A percentile compares a stretch with the other conserved stretches of the same genome.
Conservation (phyloP, 2,888 invertebrate species). For the Drosophila anomelani region DNA sequence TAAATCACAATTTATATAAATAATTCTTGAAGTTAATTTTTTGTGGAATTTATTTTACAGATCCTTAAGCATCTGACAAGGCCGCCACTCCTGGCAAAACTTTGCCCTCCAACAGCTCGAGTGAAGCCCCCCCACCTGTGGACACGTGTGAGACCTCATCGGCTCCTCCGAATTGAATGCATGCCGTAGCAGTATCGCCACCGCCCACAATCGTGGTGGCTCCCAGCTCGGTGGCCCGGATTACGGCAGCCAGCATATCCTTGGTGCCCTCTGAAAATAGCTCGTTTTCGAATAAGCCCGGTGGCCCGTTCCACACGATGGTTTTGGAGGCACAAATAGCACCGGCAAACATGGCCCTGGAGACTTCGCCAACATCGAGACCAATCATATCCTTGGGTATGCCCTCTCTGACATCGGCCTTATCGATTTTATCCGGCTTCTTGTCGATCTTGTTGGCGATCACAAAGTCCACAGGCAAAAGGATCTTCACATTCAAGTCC, state of each 20-base stretch:
- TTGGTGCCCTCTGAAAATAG: slow-evolving; percentile 96
- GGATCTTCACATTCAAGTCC: slow-evolving; percentile 94
- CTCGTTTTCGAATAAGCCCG: slow-evolving; percentile 98
- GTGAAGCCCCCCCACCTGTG: slow-evolving; percentile 96
- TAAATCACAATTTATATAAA: slow-evolving; percentile 10
- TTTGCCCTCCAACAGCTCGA: slow-evolving; percentile 96
- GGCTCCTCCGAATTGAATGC: slow-evolving; percentile 93
- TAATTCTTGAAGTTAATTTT: background rate
- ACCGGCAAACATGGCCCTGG: slow-evolving; percentile 90
- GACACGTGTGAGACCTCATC: slow-evolving; percentile 97
- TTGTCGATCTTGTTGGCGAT: slow-evolving; percentile 98
- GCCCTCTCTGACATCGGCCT: slow-evolving; percentile 89
- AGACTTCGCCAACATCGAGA: slow-evolving; percentile 96
- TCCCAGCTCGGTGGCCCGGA: slow-evolving; percentile 93
- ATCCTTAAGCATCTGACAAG: slow-evolving; percentile 83
- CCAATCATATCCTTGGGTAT: slow-evolving; percentile 98
- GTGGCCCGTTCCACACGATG: slow-evolving; percentile 99
- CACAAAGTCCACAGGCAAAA: slow-evolving; percentile 97
- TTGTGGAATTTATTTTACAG: background rate
- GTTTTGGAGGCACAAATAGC: slow-evolving; percentile 95
- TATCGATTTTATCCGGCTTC: slow-evolving; percentile 91
- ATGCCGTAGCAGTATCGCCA: slow-evolving; percentile 98
- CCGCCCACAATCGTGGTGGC: slow-evolving; percentile 96
- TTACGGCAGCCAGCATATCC: slow-evolving; percentile 96
- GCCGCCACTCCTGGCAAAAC: slow-evolving; percentile 94